A percentile compares a stretch with the other conserved stretches of the same genome.
Evolutionary conservation across 2,797 vertebrate genomes (phyloP).

Genomic region (Artibeus jamaicensis): DNA sequence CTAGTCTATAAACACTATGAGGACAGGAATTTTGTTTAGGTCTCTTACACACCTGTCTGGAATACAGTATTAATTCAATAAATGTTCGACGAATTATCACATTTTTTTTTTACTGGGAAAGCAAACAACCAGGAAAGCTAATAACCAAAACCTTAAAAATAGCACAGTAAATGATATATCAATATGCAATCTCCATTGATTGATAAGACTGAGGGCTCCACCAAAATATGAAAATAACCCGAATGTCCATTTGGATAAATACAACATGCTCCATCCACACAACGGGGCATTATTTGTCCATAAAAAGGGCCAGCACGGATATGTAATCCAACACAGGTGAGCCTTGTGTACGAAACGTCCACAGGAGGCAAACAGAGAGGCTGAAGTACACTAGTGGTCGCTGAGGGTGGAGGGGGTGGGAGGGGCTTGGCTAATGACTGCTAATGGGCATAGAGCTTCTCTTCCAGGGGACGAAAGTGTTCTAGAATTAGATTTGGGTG

Average conservation of each 20-base stretch:
- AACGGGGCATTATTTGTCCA: not conserved
- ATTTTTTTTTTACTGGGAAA: not conserved
- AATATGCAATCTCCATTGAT: not conserved
- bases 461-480: not conserved
- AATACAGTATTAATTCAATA: not conserved
- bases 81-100: not conserved
- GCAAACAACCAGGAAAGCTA: not conserved
- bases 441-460: not conserved
- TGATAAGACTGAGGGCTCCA: not conserved
- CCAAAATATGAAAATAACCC: not conserved
- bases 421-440: not conserved
- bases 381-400: not conserved
- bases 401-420: not conserved
- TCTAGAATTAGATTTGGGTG: constrained; percentile 20
- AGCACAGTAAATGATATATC: not conserved
- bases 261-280: not conserved
- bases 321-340: not conserved
- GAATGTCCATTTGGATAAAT: not conserved
- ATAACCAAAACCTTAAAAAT: not conserved
- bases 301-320: not conserved
- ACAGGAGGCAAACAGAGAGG: not conserved
- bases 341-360: not conserved
- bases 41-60: not conserved
- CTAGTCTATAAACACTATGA: not conserved
- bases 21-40: not conserved